phyloP scores from a whole-genome alignment of 2,797 vertebrate genomes.

The Odontamblyopus rebecca region DNA sequence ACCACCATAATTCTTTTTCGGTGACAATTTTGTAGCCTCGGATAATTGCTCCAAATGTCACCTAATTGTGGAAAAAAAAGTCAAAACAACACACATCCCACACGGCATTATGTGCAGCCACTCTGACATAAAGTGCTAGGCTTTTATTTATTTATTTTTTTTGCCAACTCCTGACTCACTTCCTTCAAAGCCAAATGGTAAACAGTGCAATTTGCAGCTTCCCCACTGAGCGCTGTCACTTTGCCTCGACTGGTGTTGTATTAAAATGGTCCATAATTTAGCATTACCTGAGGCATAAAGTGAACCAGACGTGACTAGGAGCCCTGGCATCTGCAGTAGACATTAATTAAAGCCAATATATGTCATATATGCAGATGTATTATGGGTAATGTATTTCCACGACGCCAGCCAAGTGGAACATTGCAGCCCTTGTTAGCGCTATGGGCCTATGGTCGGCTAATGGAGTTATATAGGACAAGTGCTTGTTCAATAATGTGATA shows the following conservation, averaged over 20 bases:
- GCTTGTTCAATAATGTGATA: conserved; percentile 70
- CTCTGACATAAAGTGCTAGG: conserved; percentile 57
- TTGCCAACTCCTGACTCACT: conserved; percentile 65
- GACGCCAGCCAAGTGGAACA: conserved; percentile 54
- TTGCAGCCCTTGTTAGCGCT: conserved; percentile 59
- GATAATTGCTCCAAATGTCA: conserved; percentile 72
- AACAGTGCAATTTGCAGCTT: conserved; percentile 65
- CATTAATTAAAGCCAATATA: conserved; percentile 70
- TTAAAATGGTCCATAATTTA: conserved; percentile 66
- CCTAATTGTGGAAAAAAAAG: conserved; percentile 66
- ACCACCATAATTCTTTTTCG: conserved; percentile 36
- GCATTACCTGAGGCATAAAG: conserved; percentile 63
- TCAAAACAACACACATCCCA: conserved; percentile 69
- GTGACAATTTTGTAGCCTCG: conserved; percentile 54
- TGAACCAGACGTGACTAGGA: conserved; percentile 30
- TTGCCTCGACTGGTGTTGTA: conserved; percentile 52
- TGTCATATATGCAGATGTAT: conserved; percentile 54
- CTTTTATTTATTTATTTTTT: conserved; percentile 31
- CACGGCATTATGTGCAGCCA: conserved; percentile 52
- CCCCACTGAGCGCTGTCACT: conserved; percentile 69
- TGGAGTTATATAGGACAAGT: conserved; percentile 37
- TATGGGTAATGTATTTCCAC: conserved; percentile 60
- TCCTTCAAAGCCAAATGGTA: conserved; percentile 69
- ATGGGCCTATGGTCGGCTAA: conserved; percentile 41
- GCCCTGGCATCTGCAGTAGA: conserved; percentile 46